phyloP scores from a whole-genome alignment of 1,140 invertebrate genomes.

The Zaprionus ghesquierei region DNA sequence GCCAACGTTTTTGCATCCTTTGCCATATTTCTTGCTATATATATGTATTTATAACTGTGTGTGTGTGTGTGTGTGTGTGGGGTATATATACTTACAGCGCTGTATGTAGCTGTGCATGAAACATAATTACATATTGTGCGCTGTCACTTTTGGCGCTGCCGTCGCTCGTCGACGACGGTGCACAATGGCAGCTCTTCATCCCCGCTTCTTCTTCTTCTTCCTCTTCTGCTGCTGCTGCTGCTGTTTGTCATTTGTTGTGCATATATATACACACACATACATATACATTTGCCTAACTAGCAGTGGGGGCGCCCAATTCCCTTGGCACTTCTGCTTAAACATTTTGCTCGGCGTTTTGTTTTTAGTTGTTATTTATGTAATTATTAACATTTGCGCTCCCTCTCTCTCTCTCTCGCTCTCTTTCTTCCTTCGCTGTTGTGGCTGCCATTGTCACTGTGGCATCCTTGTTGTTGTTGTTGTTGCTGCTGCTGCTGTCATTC shows the following conservation, averaged over 20 bases:
- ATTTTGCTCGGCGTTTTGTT: constrained; percentile 60
- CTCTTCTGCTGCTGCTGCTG: not conserved
- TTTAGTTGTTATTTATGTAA: constrained; percentile 79
- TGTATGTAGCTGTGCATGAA: constrained; percentile 53
- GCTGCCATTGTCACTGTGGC: constrained; percentile 27
- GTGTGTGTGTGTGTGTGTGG: constrained; percentile 1
- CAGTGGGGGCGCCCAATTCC: constrained; percentile 23
- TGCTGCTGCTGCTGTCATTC: constrained; percentile 24
- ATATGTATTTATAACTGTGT: not conserved
- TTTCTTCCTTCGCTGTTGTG: constrained; percentile 24
- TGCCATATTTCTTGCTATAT: constrained; percentile 65
- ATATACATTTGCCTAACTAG: constrained; percentile 7
- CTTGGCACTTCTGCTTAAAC: constrained; percentile 32
- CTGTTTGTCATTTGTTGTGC: constrained; percentile 42
- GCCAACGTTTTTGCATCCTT: constrained; percentile 80
- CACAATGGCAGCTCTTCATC: constrained; percentile 15
- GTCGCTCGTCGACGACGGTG: constrained; percentile 29
- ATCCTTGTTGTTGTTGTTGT: constrained; percentile 25
- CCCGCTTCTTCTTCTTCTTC: not conserved
- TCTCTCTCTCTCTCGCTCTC: constrained; percentile 20
- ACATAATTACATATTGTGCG: constrained; percentile 80
- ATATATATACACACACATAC: constrained; percentile 5
- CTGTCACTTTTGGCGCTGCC: constrained; percentile 75
- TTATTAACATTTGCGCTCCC: constrained; percentile 75
- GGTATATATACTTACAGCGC: constrained; percentile 11